phyloP scores from a whole-genome alignment of 2,113 vertebrate species.

The Oplegnathus fasciatus region DNA sequence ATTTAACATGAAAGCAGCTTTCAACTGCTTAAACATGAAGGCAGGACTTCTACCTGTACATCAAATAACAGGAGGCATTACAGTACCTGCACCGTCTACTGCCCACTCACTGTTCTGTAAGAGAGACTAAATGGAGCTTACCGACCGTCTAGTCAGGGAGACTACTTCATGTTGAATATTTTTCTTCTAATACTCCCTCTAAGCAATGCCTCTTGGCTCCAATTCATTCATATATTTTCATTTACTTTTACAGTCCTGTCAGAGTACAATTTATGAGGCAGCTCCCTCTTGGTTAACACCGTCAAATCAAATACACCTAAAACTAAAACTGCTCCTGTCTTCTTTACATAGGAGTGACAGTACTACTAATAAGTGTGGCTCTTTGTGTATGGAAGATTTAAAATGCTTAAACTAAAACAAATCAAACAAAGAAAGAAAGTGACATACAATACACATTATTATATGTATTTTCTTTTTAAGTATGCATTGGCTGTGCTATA shows the following conservation, averaged over 20 bases:
- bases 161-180: constrained; percentile 22
- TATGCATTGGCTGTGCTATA: not conserved
- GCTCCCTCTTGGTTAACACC: not conserved
- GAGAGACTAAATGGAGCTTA: constrained; percentile 20
- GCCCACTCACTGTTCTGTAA: constrained; percentile 32
- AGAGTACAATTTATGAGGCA: constrained; percentile 3
- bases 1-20: constrained; percentile 16
- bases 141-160: constrained; percentile 20
- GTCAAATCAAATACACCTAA: constrained; percentile 15
- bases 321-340: not conserved
- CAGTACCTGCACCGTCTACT: constrained; percentile 29
- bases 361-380: not conserved
- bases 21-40: constrained; percentile 14
- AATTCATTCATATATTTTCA: constrained; percentile 11
- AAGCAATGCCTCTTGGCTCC: constrained; percentile 20
- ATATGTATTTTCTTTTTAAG: not conserved
- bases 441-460: not conserved
- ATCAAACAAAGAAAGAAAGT: not conserved
- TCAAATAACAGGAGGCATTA: constrained; percentile 32
- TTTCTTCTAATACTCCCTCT: constrained; percentile 13
- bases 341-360: not conserved
- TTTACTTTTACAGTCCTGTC: constrained; percentile 20
- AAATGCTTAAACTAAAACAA: not conserved
- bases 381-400: not conserved
- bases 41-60: constrained; percentile 1